Conservation (phyloP, 2,797 vertebrate genomes). For the Melanotaenia boesemani region DNA sequence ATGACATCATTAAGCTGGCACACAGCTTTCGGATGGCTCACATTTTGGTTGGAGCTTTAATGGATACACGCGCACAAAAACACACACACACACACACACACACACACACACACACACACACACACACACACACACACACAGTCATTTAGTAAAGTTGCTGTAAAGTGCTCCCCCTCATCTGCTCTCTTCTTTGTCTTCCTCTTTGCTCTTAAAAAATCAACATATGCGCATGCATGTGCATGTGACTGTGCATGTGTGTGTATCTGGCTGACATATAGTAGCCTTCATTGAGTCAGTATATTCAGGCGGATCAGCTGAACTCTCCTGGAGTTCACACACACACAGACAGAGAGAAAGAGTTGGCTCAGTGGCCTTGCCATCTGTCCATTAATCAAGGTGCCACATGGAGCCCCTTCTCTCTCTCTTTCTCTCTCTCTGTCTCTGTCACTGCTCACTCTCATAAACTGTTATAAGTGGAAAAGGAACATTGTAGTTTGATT, state of each 20-base stretch:
- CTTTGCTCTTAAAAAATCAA: constrained; percentile 20
- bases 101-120: constrained; percentile 17
- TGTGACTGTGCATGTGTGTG: constrained; percentile 29
- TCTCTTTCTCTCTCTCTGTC: constrained; percentile 21
- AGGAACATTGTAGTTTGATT: constrained; percentile 55
- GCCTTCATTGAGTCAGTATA: constrained; percentile 57
- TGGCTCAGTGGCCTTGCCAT: constrained; percentile 78
- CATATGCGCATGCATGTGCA: constrained; percentile 23
- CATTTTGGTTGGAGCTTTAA: constrained; percentile 54
- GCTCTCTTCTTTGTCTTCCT: constrained; percentile 7
- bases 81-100: constrained; percentile 16
- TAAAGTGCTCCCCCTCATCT: not conserved
- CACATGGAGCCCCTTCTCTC: constrained; percentile 65
- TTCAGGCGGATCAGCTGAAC: constrained; percentile 59
- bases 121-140: constrained; percentile 9
- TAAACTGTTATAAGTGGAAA: constrained; percentile 52
- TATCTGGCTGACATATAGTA: constrained; percentile 44
- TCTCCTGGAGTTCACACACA: constrained; percentile 59
- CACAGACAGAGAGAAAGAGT: constrained; percentile 50
- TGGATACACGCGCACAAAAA: constrained; percentile 27
- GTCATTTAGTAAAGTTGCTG: constrained; percentile 21
- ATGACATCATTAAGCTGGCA: constrained; percentile 79
- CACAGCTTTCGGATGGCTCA: constrained; percentile 49
- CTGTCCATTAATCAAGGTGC: constrained; percentile 83
- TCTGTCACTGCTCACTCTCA: constrained; percentile 33